Base-by-base conservation (phyloP, 2,113 vertebrate genomes). In the Solea solea region DNA sequence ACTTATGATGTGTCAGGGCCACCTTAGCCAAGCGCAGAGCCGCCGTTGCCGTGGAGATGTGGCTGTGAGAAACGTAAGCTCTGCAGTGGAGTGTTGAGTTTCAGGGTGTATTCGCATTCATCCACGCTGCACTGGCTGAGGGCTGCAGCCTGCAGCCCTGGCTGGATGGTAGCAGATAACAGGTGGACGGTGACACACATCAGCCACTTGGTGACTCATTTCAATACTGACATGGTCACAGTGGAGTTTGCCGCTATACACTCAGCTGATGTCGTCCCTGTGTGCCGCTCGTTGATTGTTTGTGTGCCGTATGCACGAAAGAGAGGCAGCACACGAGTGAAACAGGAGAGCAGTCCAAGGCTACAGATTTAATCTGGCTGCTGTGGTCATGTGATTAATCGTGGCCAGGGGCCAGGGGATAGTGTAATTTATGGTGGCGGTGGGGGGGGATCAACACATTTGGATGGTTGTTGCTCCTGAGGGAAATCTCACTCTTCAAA, bases 311-410 rank as follows among this genome's bases (percentile, higher is more conserved):
- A 45, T 78, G 68, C 76, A 69, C 63, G 83, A 81, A 60, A 56
- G 69, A 60, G 80, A 81, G 69, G 66, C 74, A 56, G 65, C 61
- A 80, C 53, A 72, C 75, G 85, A 82, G 87, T 53, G 87, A 81
- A 80, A 87, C 81, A 73, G 83, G 78, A 72, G 76, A 82, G 69
- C 64, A 69, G 90, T 90, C 90, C 90, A 92, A 93, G 91, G 90
- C 91, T 90, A 80, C 83, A 78, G 90, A 89, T 92, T 92, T 91
- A 93, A 93, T 94, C 90, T 93, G 80, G 81, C 79, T 72, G 84
- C 84, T 72, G 80, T 82, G 83, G 89, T 92, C 90, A 91, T 89
- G 89, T 93, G 92, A 94, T 93, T 92, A 93, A 93, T 90, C 60
- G 77, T 87, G 89, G 88, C 85, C 63, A 79, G 61, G 72, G 75